Evolutionary conservation across 1,140 invertebrate species (phyloP), one percentile per base, ranked within the genome.

Genomic region (Polyergus mexicanus): DNA sequence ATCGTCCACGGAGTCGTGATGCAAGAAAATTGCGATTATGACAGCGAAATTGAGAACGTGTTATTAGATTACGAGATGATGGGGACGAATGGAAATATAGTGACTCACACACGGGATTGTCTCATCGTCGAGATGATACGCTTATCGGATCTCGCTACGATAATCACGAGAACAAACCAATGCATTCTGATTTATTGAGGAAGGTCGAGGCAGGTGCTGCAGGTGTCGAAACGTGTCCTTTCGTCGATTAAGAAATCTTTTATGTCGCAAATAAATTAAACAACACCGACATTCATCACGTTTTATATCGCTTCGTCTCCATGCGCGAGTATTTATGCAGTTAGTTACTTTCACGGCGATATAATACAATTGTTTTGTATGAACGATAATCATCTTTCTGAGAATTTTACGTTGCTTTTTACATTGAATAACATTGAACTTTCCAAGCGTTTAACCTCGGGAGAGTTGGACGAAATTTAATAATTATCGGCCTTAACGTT

Each of bases 41-140:
- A 44, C 25, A 41, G 66, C 35, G 66, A 81, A 81, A 81, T 81
- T 71, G 77, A 81, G 66, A 81, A 81, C 77, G 4, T 71, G 66
- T 71, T 81, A 58, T 81, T 81, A 81, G 51, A 71, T 71, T 81
- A 81, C 51, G 13, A 11, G 44, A 22, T 38, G n/a, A 22, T 10
- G 41, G 41, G 28, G 19, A 54, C 25, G 25, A 71, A 60, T 81
- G 66, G 77, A 81, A 71, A 71, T 81, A 58, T 58, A 58, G 77
- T 81, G 77, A 71, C 66, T 81, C 77, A 71, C 44, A 47, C 44
- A 47, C 25, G 19, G 44, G 77, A 71, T 81, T 81, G 77, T 22
- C 25, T 71, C 65, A 81, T 60, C 47, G 77, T 0, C 65, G 65
- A 56, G 65, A 56, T 69, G 65, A 65, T 25, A 35, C 16, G 51